Evolutionary conservation across 2,888 invertebrate genomes (phyloP).

Genomic region (Anorthoa munda): DNA sequence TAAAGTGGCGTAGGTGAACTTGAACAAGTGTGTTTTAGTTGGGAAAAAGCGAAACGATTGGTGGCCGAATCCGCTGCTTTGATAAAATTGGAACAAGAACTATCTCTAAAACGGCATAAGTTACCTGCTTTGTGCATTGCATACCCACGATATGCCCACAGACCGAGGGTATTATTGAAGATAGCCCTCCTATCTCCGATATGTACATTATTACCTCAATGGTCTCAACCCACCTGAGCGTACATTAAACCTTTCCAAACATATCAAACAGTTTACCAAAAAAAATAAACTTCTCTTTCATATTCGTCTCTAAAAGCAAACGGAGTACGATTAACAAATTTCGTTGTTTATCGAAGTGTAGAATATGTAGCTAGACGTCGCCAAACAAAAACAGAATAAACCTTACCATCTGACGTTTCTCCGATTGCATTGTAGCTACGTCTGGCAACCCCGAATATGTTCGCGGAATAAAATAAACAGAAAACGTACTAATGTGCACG

Average conservation of each 20-base stretch:
- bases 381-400: conserved; percentile 63
- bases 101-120: no score
- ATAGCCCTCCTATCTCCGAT: no score
- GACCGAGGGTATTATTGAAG: no score
- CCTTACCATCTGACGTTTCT: conserved; percentile 58
- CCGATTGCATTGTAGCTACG: conserved; percentile 71
- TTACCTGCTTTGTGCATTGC: no score
- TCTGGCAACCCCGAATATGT: conserved; percentile 72
- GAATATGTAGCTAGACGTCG: conserved; percentile 45
- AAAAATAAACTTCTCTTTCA: conserved; percentile 37
- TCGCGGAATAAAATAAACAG: conserved; percentile 80
- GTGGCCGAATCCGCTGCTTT: no score
- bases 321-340: conserved; percentile 53
- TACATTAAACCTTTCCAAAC: conserved; percentile 29
- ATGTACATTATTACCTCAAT: no score
- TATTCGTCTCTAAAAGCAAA: conserved; percentile 45
- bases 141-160: no score
- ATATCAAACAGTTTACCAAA: conserved; percentile 38
- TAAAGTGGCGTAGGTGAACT: no score
- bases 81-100: no score
- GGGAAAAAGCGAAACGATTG: no score
- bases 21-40: no score
- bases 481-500: conserved; percentile 76
- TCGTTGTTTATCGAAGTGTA: conserved; percentile 63
- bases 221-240: conserved; percentile 3